Percentiles rank a stretch among this genome's conserved stretches.
Conservation (phyloP, 53 echinoderm and acorn worm species). For the Glandiceps talaboti region DNA sequence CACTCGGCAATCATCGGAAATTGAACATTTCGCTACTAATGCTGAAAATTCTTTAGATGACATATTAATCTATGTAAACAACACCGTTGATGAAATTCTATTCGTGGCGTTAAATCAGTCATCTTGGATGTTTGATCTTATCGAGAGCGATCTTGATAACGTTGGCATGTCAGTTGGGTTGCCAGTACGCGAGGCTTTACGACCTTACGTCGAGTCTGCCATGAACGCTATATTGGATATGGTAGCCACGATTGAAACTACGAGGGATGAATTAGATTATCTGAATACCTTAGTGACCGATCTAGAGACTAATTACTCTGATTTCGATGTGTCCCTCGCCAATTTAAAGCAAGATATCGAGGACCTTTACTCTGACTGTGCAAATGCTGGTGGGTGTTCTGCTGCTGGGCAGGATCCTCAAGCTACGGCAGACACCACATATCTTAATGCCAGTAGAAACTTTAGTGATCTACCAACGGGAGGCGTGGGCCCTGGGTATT, state of each 20-base stretch:
- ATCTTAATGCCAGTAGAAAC: constrained; percentile 41
- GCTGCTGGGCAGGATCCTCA: constrained; percentile 4
- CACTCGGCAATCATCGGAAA: not conserved
- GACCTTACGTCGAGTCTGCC: constrained; percentile 39
- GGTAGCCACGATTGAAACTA: constrained; percentile 32
- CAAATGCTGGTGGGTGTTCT: not conserved
- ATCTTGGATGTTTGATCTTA: not conserved
- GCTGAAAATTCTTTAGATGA: not conserved
- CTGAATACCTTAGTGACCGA: constrained; percentile 15
- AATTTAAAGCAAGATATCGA: not conserved
- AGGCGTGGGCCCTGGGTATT: constrained; percentile 9
- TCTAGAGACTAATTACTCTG: constrained; percentile 7
- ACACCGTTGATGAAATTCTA: not conserved
- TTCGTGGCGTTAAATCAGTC: not conserved
- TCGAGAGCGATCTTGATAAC: not conserved
- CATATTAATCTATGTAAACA: not conserved
- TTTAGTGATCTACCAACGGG: constrained; percentile 3
- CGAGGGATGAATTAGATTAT: constrained; percentile 40
- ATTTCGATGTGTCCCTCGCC: not conserved
- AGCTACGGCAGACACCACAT: constrained; percentile 19
- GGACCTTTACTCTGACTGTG: constrained; percentile 17
- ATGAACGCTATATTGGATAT: constrained; percentile 48
- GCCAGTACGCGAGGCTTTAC: constrained; percentile 46
- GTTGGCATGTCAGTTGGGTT: constrained; percentile 63
- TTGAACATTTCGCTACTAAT: not conserved